Evolutionary conservation across 2,113 vertebrate genomes (phyloP).

Genomic region (Australoheros scitulus): DNA sequence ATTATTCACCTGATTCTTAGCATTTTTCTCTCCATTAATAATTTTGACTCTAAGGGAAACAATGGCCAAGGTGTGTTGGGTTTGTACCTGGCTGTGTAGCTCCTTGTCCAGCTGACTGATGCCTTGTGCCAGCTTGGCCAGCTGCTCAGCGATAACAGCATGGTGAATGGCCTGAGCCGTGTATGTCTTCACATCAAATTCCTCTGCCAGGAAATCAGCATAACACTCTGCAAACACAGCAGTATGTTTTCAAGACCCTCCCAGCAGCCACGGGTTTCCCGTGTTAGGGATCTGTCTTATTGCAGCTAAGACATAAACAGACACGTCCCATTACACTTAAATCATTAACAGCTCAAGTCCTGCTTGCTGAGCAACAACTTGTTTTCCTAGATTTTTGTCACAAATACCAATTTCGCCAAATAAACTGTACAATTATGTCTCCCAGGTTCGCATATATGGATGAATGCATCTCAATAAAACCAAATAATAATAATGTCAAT

Average conservation of each 20-base stretch:
- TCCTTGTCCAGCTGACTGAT: constrained; percentile 98
- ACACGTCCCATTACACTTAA: neutral
- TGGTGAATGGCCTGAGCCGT: constrained; percentile 95
- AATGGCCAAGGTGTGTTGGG: neutral
- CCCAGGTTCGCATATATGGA: too few species aligned
- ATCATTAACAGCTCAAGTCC: neutral
- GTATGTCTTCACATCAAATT: constrained; percentile 94
- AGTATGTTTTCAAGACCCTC: neutral
- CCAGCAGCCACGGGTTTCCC: neutral
- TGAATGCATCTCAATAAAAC: neutral
- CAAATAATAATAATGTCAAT: neutral
- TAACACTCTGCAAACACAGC: constrained; percentile 87
- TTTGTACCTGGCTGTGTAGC: constrained; percentile 89
- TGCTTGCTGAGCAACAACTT: accelerated
- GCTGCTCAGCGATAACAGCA: constrained; percentile 93
- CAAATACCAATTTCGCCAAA: neutral
- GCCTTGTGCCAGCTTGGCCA: constrained; percentile 93
- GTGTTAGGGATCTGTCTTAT: too few species aligned
- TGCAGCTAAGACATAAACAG: neutral
- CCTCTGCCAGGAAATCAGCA: constrained; percentile 87
- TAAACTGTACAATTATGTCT: neutral
- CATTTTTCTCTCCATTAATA: too few species aligned
- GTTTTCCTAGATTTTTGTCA: neutral
- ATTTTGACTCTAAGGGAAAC: neutral
- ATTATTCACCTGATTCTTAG: too few species aligned